Evolutionary conservation across 2,888 invertebrate genomes (phyloP), one percentile per base, ranked within the genome.

Genomic region (Alentia gelatinosa): DNA sequence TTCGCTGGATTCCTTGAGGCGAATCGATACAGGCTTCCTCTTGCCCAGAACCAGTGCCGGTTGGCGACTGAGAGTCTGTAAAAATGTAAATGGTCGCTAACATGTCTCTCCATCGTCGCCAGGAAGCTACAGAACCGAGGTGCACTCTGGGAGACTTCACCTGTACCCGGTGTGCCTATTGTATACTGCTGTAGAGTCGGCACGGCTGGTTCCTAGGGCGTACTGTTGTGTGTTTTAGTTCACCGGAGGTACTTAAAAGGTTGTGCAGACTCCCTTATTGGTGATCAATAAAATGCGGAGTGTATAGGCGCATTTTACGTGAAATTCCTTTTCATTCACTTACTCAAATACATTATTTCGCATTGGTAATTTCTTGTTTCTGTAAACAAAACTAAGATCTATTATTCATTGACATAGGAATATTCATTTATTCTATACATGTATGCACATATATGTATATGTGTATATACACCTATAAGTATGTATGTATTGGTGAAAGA

Each of bases 371-470:
- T n/a, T n/a, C n/a, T n/a, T n/a, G n/a, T n/a, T n/a, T n/a, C n/a
- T n/a, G n/a, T n/a, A n/a, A n/a, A n/a, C n/a, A n/a, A n/a, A n/a
- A n/a, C n/a, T n/a, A n/a, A n/a, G n/a, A n/a, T n/a, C n/a, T n/a
- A n/a, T n/a, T n/a, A n/a, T n/a, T n/a, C n/a, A n/a, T n/a, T n/a
- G n/a, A n/a, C n/a, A n/a, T n/a, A n/a, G n/a, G n/a, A n/a, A n/a
- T n/a, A n/a, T n/a, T n/a, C n/a, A n/a, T n/a, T 47, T 47, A 47
- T 19, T 47, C 9, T 47, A 47, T 47, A 47, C 19, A 47, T n/a
- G n/a, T 74, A 74, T 74, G n/a, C n/a, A 74, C n/a, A 74, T 74
- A 74, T 74, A 74, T 74, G n/a, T 74, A 74, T 74, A 74, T 15
- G n/a, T 74, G n/a, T 74, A 74, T 74, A 74, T 74, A 74, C n/a